phyloP scores from a whole-genome alignment of 2,113 vertebrate genomes.

The Myrmophylax atrothorax region DNA sequence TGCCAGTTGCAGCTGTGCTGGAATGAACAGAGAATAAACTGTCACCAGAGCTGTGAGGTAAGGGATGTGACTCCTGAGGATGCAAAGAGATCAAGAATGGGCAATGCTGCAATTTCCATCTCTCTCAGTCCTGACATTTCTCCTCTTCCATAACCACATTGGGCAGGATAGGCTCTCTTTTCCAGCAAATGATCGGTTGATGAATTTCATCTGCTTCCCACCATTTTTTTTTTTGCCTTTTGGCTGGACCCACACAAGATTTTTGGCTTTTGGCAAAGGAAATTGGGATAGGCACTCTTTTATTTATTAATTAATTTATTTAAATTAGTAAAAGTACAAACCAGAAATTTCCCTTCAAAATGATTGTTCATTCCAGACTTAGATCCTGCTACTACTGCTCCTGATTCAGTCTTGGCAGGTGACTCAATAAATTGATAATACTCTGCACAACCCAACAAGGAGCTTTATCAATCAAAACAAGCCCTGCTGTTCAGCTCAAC shows the following conservation, averaged over 20 bases:
- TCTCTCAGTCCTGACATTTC: background rate
- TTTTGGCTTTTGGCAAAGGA: background rate
- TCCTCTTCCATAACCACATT: background rate
- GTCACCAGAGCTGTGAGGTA: background rate
- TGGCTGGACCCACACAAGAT: background rate
- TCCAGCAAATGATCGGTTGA: background rate
- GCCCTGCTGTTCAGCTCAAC: background rate
- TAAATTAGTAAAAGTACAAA: background rate
- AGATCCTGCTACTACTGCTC: background rate
- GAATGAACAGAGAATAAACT: background rate
- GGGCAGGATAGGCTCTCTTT: background rate
- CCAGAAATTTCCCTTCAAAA: background rate
- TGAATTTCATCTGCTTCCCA: background rate
- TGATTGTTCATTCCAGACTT: background rate
- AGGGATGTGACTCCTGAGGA: background rate
- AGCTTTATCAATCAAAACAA: conserved; percentile 55
- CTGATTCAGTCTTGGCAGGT: background rate
- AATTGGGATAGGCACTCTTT: background rate
- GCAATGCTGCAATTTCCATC: background rate
- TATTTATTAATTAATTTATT: background rate
- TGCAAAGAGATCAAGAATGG: background rate
- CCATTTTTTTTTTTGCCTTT: background rate
- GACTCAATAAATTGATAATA: conserved; percentile 14
- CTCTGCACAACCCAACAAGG: background rate
- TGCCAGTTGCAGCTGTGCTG: background rate